Evolutionary conservation across 1,140 invertebrate species (phyloP).

Genomic region (Lethrus apterus): DNA sequence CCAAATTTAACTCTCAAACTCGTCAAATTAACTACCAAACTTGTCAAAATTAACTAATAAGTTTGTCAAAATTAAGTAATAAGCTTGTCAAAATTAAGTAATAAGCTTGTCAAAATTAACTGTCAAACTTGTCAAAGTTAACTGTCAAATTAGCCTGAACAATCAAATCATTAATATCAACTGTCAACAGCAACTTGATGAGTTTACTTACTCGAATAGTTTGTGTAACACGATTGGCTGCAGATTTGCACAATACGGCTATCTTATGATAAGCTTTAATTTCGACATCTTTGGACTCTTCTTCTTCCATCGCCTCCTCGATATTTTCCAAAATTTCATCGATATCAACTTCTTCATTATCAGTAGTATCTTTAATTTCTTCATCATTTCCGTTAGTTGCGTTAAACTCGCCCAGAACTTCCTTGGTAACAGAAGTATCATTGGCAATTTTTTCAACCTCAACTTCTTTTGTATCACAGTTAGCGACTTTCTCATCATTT

Average conservation of each 20-base stretch:
- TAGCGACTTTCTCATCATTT: constrained; percentile 29
- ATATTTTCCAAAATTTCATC: constrained; percentile 31
- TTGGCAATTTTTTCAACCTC: constrained; percentile 23
- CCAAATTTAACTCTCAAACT: no score
- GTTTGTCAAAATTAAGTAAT: no score
- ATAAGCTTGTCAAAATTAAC: no score
- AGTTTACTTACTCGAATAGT: constrained; percentile 48
- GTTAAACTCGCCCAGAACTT: constrained; percentile 23
- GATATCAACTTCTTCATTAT: constrained; percentile 20
- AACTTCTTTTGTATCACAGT: constrained; percentile 18
- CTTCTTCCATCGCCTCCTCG: constrained; percentile 33
- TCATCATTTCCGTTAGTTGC: constrained; percentile 22
- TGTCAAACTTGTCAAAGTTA: no score
- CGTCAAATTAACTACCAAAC: no score
- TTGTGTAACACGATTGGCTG: constrained; percentile 65
- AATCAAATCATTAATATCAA: no score
- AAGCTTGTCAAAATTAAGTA: no score
- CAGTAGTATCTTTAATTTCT: constrained; percentile 28
- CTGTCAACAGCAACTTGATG: no score
- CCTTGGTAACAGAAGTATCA: no score
- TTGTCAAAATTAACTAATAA: no score
- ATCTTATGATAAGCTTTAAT: constrained; percentile 49
- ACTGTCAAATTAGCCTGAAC: no score
- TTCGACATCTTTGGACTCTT: constrained; percentile 15
- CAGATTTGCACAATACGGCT: constrained; percentile 54